Evolutionary conservation across 2,113 vertebrate species (phyloP).

Genomic region (Astur gentilis): DNA sequence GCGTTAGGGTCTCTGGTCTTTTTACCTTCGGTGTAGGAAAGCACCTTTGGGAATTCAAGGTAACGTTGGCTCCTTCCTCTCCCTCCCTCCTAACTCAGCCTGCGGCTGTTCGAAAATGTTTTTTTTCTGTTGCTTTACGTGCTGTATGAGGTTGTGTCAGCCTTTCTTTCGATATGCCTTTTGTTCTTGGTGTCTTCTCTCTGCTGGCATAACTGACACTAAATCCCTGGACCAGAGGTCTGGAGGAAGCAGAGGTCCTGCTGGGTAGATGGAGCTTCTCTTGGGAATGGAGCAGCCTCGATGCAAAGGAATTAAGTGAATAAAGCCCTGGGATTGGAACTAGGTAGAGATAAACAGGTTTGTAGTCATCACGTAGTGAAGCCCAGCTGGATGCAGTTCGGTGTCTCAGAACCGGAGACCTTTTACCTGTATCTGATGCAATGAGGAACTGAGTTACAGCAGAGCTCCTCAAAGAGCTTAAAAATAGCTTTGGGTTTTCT

Average conservation of each 20-base stretch:
- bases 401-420: not conserved
- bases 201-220: rapidly evolving
- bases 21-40: not conserved
- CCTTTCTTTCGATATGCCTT: not conserved
- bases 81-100: not conserved
- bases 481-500: not conserved
- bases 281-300: not conserved
- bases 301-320: not conserved
- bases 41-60: not conserved
- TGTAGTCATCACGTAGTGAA: not conserved
- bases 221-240: not conserved
- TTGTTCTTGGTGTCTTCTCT: not conserved
- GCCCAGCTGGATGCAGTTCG: not conserved
- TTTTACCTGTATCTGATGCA: not conserved
- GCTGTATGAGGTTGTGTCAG: not conserved
- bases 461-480: not conserved
- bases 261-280: not conserved
- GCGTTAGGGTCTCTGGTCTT: not conserved
- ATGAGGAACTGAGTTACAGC: not conserved
- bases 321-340: not conserved
- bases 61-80: not conserved
- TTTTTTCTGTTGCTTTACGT: not conserved
- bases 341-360: not conserved
- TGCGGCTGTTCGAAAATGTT: not conserved
- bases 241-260: not conserved